Evolutionary conservation across 2,113 vertebrate species (phyloP).

Genomic region (Lepisosteus oculatus): DNA sequence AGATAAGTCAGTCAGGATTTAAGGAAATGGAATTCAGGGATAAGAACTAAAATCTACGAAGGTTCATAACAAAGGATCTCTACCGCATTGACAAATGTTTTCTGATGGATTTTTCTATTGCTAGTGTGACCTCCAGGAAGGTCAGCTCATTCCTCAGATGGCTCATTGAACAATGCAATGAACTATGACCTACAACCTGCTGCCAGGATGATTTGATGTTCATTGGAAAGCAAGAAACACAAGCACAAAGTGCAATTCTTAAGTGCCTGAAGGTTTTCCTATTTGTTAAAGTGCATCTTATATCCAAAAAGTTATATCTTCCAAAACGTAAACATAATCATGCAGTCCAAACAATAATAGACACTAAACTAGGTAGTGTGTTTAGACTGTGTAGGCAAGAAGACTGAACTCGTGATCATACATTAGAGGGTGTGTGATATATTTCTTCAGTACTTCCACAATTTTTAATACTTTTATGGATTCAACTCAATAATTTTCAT

Average conservation of each 20-base stretch:
- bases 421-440: no score
- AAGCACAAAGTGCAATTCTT: constrained; percentile 5
- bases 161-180: constrained; percentile 56
- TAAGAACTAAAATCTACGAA: constrained; percentile 9
- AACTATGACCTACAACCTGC: constrained; percentile 36
- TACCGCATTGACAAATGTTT: constrained; percentile 47
- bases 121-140: constrained; percentile 32
- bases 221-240: neutral
- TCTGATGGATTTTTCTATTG: constrained; percentile 35
- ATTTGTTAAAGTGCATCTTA: neutral
- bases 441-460: no score
- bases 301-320: neutral
- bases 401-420: no score
- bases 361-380: no score
- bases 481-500: no score
- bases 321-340: no score
- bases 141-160: constrained; percentile 44
- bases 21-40: constrained; percentile 17
- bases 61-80: constrained; percentile 20
- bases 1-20: neutral
- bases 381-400: no score
- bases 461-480: no score
- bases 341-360: no score
- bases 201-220: constrained; percentile 17
- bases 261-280: neutral